These are phyloP conservation scores for Alosa sapidissima DNA, from an alignment of 2,797 vertebrate genomes.

Conservation along the genomic window DNA sequence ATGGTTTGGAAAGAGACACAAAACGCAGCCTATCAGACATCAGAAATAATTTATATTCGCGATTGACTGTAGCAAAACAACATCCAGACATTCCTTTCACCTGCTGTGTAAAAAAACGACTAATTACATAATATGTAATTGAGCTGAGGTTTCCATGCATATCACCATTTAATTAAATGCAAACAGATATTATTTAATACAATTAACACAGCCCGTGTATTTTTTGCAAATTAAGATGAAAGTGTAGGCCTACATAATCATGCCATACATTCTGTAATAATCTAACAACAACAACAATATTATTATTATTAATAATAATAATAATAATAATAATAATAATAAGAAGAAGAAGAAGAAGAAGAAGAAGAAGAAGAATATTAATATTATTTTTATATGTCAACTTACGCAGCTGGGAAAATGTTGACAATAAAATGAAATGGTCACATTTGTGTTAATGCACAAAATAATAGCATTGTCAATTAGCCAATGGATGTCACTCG, in stretches of 20 bases:
- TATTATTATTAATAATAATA: neutral
- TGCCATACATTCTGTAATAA: neutral
- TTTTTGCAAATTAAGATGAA: neutral
- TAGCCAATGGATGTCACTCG: slow-evolving; percentile 9
- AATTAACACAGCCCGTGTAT: neutral
- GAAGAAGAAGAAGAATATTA: too few relatives aligned
- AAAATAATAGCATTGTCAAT: neutral
- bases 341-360: too few relatives aligned
- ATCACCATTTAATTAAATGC: neutral
- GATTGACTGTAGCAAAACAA: neutral
- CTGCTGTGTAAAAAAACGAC: neutral
- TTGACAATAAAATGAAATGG: neutral
- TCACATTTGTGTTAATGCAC: neutral
- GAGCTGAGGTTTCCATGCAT: neutral
- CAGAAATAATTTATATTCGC: neutral
- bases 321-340: slow-evolving; percentile 9
- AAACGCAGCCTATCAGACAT: neutral
- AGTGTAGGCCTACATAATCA: neutral
- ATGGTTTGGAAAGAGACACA: neutral
- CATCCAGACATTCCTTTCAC: neutral
- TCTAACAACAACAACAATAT: slow-evolving; percentile 19
- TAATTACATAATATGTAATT: neutral
- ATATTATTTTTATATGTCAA: neutral
- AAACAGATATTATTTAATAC: neutral
- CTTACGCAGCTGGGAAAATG: neutral